These are phyloP conservation scores for Pristiophorus japonicus DNA, from an alignment of 2,113 vertebrate species.

Conservation along the genomic window DNA sequence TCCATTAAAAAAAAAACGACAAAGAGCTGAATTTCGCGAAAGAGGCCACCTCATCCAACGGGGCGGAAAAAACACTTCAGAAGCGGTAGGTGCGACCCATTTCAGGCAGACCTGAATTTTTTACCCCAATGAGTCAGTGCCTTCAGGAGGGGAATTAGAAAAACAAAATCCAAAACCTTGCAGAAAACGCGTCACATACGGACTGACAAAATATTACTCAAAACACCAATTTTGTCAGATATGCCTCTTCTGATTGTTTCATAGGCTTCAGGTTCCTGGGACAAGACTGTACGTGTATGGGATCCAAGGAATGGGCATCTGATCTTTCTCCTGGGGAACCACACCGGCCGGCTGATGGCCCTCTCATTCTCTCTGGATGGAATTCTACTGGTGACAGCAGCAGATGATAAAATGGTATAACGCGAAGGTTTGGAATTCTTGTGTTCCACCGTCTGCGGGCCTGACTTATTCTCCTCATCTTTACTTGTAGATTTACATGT, in stretches of 20 bases:
- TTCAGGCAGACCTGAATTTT: no score
- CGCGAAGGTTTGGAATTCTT: background rate
- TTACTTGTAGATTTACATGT: conserved; percentile 40
- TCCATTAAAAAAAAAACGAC: no score
- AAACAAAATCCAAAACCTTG: background rate
- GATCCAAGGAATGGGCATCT: conserved; percentile 23
- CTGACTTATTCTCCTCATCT: background rate
- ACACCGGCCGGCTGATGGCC: conserved; percentile 25
- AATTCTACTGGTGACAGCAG: conserved; percentile 40
- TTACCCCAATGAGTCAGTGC: background rate
- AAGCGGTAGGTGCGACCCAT: no score
- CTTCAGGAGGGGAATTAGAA: background rate
- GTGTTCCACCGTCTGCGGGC: no score
- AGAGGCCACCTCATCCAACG: no score
- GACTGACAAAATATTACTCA: background rate
- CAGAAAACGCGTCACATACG: background rate
- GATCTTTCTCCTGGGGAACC: conserved; percentile 41
- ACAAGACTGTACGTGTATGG: conserved; percentile 39
- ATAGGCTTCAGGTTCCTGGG: conserved; percentile 48
- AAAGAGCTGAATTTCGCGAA: no score
- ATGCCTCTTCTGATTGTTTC: background rate
- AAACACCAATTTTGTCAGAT: background rate
- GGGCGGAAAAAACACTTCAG: no score
- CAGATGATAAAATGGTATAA: conserved; percentile 11
- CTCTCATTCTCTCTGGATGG: conserved; percentile 41